A percentile compares a stretch with the other conserved stretches of the same genome.
phyloP scores from a whole-genome alignment of 2,888 invertebrate species.

The Papilio protenor region DNA sequence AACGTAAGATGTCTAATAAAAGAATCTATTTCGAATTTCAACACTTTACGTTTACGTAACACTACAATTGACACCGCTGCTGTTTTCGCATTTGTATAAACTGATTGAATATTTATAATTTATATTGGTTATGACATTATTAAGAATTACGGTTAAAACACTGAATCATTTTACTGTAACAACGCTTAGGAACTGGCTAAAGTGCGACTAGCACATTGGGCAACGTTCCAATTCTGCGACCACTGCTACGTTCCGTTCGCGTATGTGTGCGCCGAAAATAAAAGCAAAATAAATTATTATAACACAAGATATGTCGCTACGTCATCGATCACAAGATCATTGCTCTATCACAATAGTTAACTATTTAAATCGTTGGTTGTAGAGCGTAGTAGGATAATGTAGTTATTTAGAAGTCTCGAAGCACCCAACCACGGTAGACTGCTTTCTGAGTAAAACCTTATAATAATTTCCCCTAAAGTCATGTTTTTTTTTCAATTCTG shows the following conservation, averaged over 20 bases:
- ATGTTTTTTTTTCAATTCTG: too few relatives aligned
- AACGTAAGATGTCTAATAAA: slow-evolving; percentile 72
- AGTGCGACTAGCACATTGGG: slow-evolving; percentile 72
- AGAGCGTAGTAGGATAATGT: not conserved
- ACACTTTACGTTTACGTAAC: slow-evolving; percentile 58
- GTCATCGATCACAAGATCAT: slow-evolving; percentile 34
- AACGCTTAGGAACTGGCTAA: slow-evolving; percentile 65
- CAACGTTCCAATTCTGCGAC: slow-evolving; percentile 79
- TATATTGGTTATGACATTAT: slow-evolving; percentile 9
- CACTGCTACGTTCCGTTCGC: slow-evolving; percentile 63
- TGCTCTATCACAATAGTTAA: not conserved
- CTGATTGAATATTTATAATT: not conserved
- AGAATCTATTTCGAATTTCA: slow-evolving; percentile 77
- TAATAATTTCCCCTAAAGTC: too few relatives aligned
- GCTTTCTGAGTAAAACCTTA: too few relatives aligned
- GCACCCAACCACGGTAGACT: too few relatives aligned
- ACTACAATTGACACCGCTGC: slow-evolving; percentile 59
- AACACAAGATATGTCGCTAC: slow-evolving; percentile 1
- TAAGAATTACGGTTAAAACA: slow-evolving; percentile 11
- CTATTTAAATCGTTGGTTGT: not conserved
- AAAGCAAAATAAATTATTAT: slow-evolving; percentile 40
- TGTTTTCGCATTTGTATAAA: slow-evolving; percentile 43
- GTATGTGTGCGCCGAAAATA: slow-evolving; percentile 59
- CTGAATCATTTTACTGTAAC: slow-evolving; percentile 60
- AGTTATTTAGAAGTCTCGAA: too few relatives aligned